A percentile compares a stretch with the other conserved stretches of the same genome.
These are phyloP conservation scores for Xestia c-nigrum DNA, from an alignment of 2,888 invertebrate species.

Conservation along the genomic window DNA sequence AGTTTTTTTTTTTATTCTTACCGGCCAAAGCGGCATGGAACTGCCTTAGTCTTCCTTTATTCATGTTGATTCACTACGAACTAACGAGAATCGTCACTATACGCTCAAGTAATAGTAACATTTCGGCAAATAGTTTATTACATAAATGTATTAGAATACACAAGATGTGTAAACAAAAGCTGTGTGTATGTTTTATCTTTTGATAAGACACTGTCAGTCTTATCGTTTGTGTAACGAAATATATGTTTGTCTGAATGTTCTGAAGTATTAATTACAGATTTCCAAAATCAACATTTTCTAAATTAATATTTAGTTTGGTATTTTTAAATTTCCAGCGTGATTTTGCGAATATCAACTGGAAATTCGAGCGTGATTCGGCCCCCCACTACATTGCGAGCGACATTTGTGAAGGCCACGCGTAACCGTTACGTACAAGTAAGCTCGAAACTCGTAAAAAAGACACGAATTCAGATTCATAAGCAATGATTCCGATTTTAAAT, in stretches of 20 bases:
- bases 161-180: slow-evolving; percentile 48
- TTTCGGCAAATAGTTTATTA: slow-evolving; percentile 63
- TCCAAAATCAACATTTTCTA: slow-evolving; percentile 26
- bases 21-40: slow-evolving; percentile 63
- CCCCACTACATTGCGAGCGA: neutral
- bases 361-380: neutral
- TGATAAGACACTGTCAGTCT: slow-evolving; percentile 57
- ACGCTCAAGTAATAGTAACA: slow-evolving; percentile 54
- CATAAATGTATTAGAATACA: slow-evolving; percentile 66
- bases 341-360: slow-evolving; percentile 12
- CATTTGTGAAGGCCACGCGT: slow-evolving; percentile 4
- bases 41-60: slow-evolving; percentile 64
- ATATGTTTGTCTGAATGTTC: slow-evolving; percentile 38
- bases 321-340: slow-evolving; percentile 27
- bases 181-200: slow-evolving; percentile 55
- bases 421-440: neutral
- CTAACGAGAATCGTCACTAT: slow-evolving; percentile 23
- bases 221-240: slow-evolving; percentile 39
- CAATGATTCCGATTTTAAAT: neutral
- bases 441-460: neutral
- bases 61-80: slow-evolving; percentile 57
- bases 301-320: slow-evolving; percentile 43
- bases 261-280: slow-evolving; percentile 38
- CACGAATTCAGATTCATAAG: neutral
- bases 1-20: slow-evolving; percentile 49